phyloP scores from a whole-genome alignment of 1,140 invertebrate genomes.

The Sesamia nonagrioides region DNA sequence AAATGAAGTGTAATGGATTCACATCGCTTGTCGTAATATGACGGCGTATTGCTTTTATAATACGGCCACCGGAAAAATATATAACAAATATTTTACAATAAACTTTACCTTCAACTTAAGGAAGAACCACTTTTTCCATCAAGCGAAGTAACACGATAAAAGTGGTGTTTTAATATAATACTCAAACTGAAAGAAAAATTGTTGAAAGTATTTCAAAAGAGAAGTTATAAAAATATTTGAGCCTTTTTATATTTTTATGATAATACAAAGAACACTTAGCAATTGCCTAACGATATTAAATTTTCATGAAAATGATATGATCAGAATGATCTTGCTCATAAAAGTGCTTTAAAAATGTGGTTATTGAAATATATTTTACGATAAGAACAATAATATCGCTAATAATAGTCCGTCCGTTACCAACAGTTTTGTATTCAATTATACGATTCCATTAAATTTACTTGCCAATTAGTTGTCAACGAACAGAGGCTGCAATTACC shows the following conservation, averaged over 20 bases:
- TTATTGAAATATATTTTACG: background rate
- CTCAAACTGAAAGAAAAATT: slow-evolving; percentile 31
- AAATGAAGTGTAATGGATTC: slow-evolving; percentile 58
- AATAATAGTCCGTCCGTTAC: slow-evolving; percentile 23
- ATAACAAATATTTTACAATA: slow-evolving; percentile 6
- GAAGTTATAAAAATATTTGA: slow-evolving; percentile 32
- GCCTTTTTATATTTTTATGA: slow-evolving; percentile 31
- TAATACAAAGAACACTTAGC: slow-evolving; percentile 29
- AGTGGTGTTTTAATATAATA: slow-evolving; percentile 24
- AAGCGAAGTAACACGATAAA: slow-evolving; percentile 29
- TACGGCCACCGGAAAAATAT: slow-evolving; percentile 14
- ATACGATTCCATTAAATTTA: slow-evolving; percentile 73
- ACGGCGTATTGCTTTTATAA: slow-evolving; percentile 39
- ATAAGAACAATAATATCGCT: slow-evolving; percentile 1
- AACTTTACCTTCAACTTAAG: slow-evolving; percentile 2
- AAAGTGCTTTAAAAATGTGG: slow-evolving; percentile 4
- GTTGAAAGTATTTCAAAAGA: slow-evolving; percentile 35
- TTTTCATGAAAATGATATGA: slow-evolving; percentile 27
- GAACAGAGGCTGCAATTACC: slow-evolving; percentile 71
- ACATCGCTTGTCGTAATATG: slow-evolving; percentile 57
- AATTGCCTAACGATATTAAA: slow-evolving; percentile 17
- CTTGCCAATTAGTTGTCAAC: slow-evolving; percentile 73
- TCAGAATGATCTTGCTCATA: background rate
- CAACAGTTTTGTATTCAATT: slow-evolving; percentile 53
- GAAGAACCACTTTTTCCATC: slow-evolving; percentile 26